Conservation (phyloP, 2,113 vertebrate genomes). For the Notechis scutatus region DNA sequence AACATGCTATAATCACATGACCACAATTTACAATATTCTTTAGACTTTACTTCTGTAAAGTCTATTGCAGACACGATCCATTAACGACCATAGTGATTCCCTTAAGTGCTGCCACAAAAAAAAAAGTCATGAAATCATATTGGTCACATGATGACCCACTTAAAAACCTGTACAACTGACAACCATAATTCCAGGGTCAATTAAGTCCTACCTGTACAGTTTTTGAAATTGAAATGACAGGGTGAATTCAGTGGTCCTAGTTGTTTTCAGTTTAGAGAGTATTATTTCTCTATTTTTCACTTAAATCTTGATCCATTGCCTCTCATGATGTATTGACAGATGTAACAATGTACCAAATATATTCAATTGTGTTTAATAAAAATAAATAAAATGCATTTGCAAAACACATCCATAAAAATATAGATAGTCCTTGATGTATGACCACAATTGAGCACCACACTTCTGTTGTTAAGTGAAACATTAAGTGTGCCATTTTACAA, state of each 20-base stretch:
- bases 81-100: not conserved
- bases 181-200: no score
- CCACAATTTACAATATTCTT: not conserved
- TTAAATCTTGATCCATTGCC: not conserved
- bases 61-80: not conserved
- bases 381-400: no score
- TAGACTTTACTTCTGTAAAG: not conserved
- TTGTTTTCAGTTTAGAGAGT: not conserved
- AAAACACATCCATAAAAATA: not conserved
- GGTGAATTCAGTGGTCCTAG: not conserved
- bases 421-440: no score
- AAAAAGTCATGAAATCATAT: no score
- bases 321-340: not conserved
- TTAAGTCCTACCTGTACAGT: not conserved
- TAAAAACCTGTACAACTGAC: no score
- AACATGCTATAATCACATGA: not conserved
- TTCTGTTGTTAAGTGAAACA: no score
- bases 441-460: no score
- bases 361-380: no score
- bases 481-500: no score
- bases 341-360: not conserved
- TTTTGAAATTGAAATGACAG: not conserved
- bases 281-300: not conserved
- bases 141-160: no score
- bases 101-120: not conserved